Evolutionary conservation across 2,797 vertebrate species (phyloP), one percentile per base, ranked within the genome.

Genomic region (Aplochiton taeniatus): DNA sequence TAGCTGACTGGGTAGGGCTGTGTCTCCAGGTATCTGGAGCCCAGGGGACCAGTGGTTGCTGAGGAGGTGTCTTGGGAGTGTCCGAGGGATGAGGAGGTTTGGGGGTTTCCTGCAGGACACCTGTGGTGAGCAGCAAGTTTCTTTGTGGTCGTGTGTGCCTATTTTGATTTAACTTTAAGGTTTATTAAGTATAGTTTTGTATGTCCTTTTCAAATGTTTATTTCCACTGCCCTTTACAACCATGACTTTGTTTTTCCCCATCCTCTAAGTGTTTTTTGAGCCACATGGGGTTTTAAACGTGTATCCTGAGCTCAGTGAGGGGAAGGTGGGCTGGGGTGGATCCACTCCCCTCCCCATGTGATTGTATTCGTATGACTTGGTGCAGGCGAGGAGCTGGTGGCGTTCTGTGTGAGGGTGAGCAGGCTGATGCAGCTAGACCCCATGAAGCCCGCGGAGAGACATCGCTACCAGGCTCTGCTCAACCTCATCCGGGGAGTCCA

Each of bases 361-460:
- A 3, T 2, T 31, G 31, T 31, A 31, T 31, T 31, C 6, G 31
- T 31, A 6, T 31, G 31, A 31, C 31, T 31, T 31, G 31, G 3
- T 57, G 7, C 42, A 94, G 91, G 90, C 18, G 91, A 91, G 82
- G 89, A 92, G 10, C 50, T 93, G 82, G 61, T 80, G 0, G 79
- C 86, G 54, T 91, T 94, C 82, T 93, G 91, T 90, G 76, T 94
- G 46, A 77, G 82, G 49, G 76, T 84, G 0, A 88, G 91, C 74
- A 87, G 89, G 80, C 83, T 93, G 7, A 73, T 93, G 65, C 80
- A 66, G 14, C 76, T 91, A n/a, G 80, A 91, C 0, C 82, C 87
- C 54, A 81, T 58, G 0, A 77, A 91, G 4, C 11, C 58, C n/a
- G 11, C 11, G 0, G 8, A 0, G 0, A 58, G 31, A 0, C 72